phyloP scores from a whole-genome alignment of 2,797 vertebrate genomes.

The Oreochromis mossambicus region DNA sequence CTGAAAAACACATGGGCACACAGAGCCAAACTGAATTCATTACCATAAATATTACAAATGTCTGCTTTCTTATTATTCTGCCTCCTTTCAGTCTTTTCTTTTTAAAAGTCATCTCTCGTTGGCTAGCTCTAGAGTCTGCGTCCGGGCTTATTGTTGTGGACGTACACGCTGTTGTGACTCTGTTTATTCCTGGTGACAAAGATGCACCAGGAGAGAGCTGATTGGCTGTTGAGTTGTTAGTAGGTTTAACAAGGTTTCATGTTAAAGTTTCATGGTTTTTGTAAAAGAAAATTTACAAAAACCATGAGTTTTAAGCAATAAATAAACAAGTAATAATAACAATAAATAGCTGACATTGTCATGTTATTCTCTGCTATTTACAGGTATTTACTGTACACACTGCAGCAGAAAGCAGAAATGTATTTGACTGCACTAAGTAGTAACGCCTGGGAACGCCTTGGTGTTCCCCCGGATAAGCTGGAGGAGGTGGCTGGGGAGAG shows the following conservation, averaged over 20 bases:
- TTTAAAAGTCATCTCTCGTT: background rate
- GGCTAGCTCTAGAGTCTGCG: background rate
- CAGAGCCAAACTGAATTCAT: background rate
- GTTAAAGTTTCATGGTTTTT: background rate
- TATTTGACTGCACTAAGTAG: background rate
- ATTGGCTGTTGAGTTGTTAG: background rate
- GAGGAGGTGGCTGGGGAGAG: too few relatives aligned
- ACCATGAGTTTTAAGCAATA: background rate
- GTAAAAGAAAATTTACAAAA: background rate
- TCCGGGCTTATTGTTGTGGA: background rate
- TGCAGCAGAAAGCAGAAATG: background rate
- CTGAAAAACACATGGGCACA: background rate
- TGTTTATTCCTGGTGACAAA: background rate
- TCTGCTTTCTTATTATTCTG: background rate
- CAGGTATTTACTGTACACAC: fast-evolving
- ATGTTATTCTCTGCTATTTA: background rate
- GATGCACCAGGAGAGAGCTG: background rate
- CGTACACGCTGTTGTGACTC: background rate
- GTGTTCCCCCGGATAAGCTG: too few relatives aligned
- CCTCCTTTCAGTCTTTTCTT: background rate
- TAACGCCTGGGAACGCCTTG: too few relatives aligned
- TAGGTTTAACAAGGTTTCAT: background rate
- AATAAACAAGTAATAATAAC: background rate
- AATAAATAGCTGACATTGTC: background rate
- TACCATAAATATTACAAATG: constrained; percentile 1